phyloP scores from a whole-genome alignment of 1,140 invertebrate genomes.

The Brachionus calyciflorus region DNA sequence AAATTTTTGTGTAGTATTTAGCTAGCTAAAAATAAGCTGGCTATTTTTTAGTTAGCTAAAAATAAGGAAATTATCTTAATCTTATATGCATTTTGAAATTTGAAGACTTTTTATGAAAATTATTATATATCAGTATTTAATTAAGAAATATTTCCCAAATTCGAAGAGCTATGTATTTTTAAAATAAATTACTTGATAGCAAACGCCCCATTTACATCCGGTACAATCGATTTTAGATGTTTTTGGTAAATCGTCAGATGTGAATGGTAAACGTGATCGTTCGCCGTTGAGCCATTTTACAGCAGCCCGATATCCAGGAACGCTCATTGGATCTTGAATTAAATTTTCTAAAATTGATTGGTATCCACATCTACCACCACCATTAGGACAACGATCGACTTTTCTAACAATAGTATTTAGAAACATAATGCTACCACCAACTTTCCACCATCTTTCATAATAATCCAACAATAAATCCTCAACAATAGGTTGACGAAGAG shows the following conservation, averaged over 20 bases:
- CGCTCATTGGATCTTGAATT: constrained; percentile 50
- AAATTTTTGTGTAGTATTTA: too few relatives aligned
- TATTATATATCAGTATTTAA: too few relatives aligned
- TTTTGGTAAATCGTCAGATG: constrained; percentile 5
- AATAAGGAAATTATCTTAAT: too few relatives aligned
- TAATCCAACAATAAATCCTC: constrained; percentile 13
- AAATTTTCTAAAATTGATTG: constrained; percentile 52
- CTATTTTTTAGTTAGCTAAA: too few relatives aligned
- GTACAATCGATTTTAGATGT: background rate
- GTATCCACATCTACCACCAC: constrained; percentile 50
- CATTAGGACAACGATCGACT: background rate
- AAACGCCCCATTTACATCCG: background rate
- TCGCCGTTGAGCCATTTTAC: constrained; percentile 48
- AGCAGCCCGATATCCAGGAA: constrained; percentile 51
- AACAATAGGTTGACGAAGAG: background rate
- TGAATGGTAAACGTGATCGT: constrained; percentile 1
- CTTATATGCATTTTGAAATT: too few relatives aligned
- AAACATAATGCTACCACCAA: background rate
- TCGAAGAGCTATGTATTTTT: too few relatives aligned
- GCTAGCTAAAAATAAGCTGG: too few relatives aligned
- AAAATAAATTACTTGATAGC: constrained; percentile 12
- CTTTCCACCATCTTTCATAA: constrained; percentile 22
- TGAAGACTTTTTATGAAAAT: too few relatives aligned
- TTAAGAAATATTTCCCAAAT: too few relatives aligned
- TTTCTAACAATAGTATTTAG: background rate